phyloP scores from a whole-genome alignment of 1,140 invertebrate genomes.

The Cyclargus thomasi region DNA sequence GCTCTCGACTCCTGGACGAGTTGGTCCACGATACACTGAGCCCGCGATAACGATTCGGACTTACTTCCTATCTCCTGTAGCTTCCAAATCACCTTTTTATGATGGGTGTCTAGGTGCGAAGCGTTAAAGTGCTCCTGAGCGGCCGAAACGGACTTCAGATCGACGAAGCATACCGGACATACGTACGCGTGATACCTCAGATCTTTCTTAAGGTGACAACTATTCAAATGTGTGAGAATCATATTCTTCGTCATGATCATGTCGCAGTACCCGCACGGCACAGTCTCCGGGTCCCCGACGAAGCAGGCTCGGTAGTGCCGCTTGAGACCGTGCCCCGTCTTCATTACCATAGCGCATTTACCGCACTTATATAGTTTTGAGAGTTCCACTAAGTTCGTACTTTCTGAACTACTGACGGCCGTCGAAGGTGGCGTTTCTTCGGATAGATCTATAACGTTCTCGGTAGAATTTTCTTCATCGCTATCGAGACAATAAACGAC shows the following conservation, averaged over 20 bases:
- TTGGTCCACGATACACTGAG: neutral
- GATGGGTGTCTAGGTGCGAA: neutral
- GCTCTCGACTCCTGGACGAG: conserved; percentile 18
- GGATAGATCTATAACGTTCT: conserved; percentile 35
- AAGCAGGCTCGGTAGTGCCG: conserved; percentile 37
- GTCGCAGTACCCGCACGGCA: conserved; percentile 39
- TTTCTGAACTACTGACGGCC: neutral
- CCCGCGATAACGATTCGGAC: neutral
- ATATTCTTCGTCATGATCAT: conserved; percentile 18
- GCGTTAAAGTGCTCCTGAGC: neutral
- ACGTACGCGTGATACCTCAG: neutral
- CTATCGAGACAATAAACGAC: conserved; percentile 40
- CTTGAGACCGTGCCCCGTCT: conserved; percentile 33
- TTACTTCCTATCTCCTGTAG: neutral
- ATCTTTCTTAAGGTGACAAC: conserved; percentile 26
- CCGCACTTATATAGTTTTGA: conserved; percentile 38
- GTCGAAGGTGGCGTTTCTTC: conserved; percentile 24
- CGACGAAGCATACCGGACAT: neutral
- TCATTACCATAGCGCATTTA: conserved; percentile 32
- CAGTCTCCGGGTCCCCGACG: conserved; percentile 4
- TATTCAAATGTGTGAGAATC: conserved; percentile 35
- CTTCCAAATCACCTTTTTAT: neutral
- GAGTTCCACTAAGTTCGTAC: conserved; percentile 17
- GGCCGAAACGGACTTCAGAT: neutral
- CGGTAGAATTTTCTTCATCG: conserved; percentile 45